Percentiles rank a stretch among this genome's conserved stretches.
Conservation (phyloP, 2,888 invertebrate genomes). For the Zootermopsis nevadensis region DNA sequence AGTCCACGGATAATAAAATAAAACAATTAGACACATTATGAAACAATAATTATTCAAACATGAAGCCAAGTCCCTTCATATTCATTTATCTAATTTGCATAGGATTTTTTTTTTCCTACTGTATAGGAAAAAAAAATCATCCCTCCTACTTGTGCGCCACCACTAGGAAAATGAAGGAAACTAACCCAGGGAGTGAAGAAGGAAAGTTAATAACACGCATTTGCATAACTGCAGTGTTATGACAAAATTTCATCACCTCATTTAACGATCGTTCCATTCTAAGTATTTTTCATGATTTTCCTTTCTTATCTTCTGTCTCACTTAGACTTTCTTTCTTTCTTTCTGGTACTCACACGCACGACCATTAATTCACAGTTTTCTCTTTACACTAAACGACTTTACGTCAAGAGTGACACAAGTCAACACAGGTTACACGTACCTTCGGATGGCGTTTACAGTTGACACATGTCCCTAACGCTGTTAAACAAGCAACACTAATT, state of each 20-base stretch:
- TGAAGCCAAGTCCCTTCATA: conserved; percentile 27
- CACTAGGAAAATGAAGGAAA: conserved; percentile 27
- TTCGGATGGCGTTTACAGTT: not conserved
- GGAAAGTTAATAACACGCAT: conserved; percentile 34
- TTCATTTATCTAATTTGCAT: conserved; percentile 43
- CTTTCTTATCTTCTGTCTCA: conserved; percentile 34
- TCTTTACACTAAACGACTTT: not conserved
- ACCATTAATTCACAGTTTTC: conserved; percentile 37
- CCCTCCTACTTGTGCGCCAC: not conserved
- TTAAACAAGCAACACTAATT: no score
- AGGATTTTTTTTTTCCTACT: conserved; percentile 16
- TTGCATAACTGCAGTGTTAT: conserved; percentile 50
- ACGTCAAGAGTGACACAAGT: conserved; percentile 1
- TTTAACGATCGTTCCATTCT: conserved; percentile 49
- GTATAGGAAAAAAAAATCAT: not conserved
- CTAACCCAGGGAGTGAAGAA: conserved; percentile 8
- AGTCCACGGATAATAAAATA: conserved; percentile 18
- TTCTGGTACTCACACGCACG: conserved; percentile 26
- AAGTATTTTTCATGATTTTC: conserved; percentile 42
- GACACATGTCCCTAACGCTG: no score
- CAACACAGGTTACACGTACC: not conserved
- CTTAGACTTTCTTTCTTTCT: conserved; percentile 30
- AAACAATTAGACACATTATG: conserved; percentile 39
- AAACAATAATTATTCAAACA: conserved; percentile 41
- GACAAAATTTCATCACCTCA: conserved; percentile 50